Percentiles rank a stretch among this genome's conserved stretches.
Evolutionary conservation across 2,113 vertebrate genomes (phyloP).

Genomic region (Protobothrops flavoviridis): DNA sequence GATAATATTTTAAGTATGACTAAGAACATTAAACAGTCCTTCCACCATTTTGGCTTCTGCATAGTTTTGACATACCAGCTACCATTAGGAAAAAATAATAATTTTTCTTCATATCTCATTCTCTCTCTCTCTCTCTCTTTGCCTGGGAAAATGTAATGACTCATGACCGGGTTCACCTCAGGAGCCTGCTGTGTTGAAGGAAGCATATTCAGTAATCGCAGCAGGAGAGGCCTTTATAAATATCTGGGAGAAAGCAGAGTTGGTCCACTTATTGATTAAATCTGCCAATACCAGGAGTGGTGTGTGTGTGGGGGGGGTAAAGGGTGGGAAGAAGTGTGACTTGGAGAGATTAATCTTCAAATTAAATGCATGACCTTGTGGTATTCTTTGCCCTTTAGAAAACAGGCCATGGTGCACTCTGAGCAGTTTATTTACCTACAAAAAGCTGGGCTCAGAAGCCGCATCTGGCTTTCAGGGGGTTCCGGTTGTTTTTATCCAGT

Average conservation of each 20-base stretch:
- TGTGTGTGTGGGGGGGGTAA: not conserved
- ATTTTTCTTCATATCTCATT: slow-evolving; percentile 47
- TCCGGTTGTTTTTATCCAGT: slow-evolving; percentile 54
- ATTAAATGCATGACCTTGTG: slow-evolving; percentile 40
- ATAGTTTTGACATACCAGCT: slow-evolving; percentile 12
- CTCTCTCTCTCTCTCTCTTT: not conserved
- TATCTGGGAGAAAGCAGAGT: slow-evolving; percentile 39
- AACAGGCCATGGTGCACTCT: slow-evolving; percentile 33
- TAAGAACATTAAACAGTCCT: slow-evolving; percentile 12
- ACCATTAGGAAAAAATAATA: slow-evolving; percentile 17
- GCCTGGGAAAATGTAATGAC: slow-evolving; percentile 69
- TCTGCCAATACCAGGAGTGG: not conserved
- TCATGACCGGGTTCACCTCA: slow-evolving; percentile 47
- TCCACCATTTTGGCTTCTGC: slow-evolving; percentile 36
- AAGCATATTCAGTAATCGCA: slow-evolving; percentile 35
- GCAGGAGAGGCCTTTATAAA: slow-evolving; percentile 37
- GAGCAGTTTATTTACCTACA: slow-evolving; percentile 53
- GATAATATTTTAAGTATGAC: slow-evolving; percentile 12
- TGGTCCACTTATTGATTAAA: slow-evolving; percentile 40
- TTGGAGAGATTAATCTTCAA: slow-evolving; percentile 40
- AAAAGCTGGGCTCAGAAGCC: slow-evolving; percentile 43
- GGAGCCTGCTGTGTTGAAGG: slow-evolving; percentile 38
- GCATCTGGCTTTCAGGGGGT: slow-evolving; percentile 57
- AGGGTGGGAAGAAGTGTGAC: slow-evolving; percentile 9
- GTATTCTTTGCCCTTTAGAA: slow-evolving; percentile 49